Conservation (phyloP, 2,797 vertebrate genomes). For the Neomorphus geoffroyi region DNA sequence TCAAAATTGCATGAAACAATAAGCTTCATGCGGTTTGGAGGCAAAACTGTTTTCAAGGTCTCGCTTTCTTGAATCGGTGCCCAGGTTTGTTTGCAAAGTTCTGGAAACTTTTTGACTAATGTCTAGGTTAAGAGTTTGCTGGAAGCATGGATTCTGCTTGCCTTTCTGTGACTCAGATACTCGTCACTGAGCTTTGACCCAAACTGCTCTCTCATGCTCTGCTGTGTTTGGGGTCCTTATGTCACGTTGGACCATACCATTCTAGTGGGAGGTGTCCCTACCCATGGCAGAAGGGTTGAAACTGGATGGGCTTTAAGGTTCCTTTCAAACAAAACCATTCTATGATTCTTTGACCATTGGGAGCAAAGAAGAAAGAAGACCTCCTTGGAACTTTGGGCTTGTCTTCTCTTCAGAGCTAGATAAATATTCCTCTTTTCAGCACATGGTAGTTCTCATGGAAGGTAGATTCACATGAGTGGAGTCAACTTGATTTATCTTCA, state of each 20-base stretch:
- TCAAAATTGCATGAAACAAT: not conserved
- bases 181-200: not conserved
- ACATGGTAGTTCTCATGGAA: not conserved
- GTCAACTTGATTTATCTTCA: conserved; percentile 11
- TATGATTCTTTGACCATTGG: too few relatives aligned
- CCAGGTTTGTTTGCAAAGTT: not conserved
- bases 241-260: not conserved
- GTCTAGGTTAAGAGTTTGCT: not conserved
- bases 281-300: too few relatives aligned
- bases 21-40: not conserved
- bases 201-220: not conserved
- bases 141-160: not conserved
- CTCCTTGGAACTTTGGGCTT: not conserved
- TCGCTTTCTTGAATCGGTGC: not conserved
- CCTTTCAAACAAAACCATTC: too few relatives aligned
- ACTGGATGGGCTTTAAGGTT: too few relatives aligned
- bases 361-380: not conserved
- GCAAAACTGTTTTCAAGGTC: not conserved
- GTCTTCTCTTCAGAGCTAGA: not conserved
- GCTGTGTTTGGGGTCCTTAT: not conserved
- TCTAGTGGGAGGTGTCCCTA: not conserved
- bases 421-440: not conserved
- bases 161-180: not conserved
- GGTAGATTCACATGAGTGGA: not conserved
- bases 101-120: not conserved